A percentile compares a stretch with the other conserved stretches of the same genome.
Evolutionary conservation across 2,888 invertebrate species (phyloP).

Genomic region (Plebejus argus): DNA sequence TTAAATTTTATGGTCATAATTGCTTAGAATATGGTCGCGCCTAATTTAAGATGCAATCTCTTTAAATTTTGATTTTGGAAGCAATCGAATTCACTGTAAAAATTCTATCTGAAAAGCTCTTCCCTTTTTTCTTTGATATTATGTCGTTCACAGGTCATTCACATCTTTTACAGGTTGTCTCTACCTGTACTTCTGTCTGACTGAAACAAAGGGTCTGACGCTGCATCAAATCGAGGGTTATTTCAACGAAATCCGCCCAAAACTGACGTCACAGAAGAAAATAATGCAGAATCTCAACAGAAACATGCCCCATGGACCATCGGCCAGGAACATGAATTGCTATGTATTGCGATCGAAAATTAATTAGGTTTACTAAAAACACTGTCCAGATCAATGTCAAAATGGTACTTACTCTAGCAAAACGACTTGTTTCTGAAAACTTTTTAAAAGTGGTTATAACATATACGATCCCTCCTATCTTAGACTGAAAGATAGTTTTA

Average conservation of each 20-base stretch:
- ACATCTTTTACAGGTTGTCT: conserved; percentile 59
- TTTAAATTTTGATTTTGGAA: too few relatives aligned
- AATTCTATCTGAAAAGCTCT: too few relatives aligned
- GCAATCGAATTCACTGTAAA: too few relatives aligned
- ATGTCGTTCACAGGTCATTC: too few relatives aligned
- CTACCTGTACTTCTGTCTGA: conserved; percentile 79
- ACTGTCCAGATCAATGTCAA: background rate
- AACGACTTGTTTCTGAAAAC: background rate
- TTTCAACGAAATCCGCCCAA: conserved; percentile 75
- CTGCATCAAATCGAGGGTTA: conserved; percentile 85
- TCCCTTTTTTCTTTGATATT: too few relatives aligned
- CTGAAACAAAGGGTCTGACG: conserved; percentile 83
- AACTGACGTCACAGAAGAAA: conserved; percentile 60
- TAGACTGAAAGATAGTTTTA: conserved; percentile 5
- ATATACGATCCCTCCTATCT: conserved; percentile 12
- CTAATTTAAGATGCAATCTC: too few relatives aligned
- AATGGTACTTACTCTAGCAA: background rate
- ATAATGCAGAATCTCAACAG: conserved; percentile 43
- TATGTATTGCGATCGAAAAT: conserved; percentile 3
- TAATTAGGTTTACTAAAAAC: background rate
- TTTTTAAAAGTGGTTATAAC: background rate
- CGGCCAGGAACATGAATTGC: background rate
- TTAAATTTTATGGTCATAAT: too few relatives aligned
- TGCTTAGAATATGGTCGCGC: too few relatives aligned
- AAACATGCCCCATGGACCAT: background rate